Evolutionary conservation across 2,797 vertebrate species (phyloP).

Genomic region (Sebastes hubbsi): DNA sequence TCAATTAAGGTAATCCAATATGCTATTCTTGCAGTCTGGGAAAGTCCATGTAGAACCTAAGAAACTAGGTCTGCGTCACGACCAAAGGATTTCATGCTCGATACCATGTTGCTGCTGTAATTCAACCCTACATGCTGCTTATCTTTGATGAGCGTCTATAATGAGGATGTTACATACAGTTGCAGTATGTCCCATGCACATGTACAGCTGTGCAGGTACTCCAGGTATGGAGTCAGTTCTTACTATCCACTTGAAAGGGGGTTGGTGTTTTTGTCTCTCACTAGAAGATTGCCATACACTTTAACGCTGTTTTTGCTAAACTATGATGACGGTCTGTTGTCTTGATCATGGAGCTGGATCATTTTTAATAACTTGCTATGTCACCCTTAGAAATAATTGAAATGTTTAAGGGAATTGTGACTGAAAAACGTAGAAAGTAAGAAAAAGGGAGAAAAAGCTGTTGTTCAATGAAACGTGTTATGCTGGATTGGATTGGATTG

Average conservation of each 20-base stretch:
- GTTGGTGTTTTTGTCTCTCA: too few species aligned
- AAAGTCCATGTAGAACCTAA: conserved; percentile 46
- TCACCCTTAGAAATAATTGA: too few species aligned
- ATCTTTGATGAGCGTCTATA: not conserved
- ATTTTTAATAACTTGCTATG: too few species aligned
- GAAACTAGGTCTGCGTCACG: conserved; percentile 20
- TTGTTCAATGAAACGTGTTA: too few species aligned
- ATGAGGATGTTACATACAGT: not conserved
- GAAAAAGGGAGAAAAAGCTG: too few species aligned
- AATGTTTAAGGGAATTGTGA: fast-evolving
- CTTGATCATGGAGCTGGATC: too few species aligned
- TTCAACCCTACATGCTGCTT: conserved; percentile 3
- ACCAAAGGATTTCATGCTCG: conserved; percentile 24
- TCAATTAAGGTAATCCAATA: conserved; percentile 66
- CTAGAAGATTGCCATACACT: too few species aligned
- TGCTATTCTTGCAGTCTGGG: conserved; percentile 55
- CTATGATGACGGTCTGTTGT: too few species aligned
- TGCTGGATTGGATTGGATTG: fast-evolving
- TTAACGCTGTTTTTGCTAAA: fast-evolving
- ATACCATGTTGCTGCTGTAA: not conserved
- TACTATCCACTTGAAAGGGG: not conserved
- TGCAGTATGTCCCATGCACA: not conserved
- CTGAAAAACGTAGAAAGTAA: too few species aligned
- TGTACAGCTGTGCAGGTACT: not conserved
- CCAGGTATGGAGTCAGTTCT: too few species aligned